Percentiles rank a stretch among this genome's conserved stretches.
Conservation (phyloP, 2,888 invertebrate genomes). For the Lordiphosa andalusiaca region DNA sequence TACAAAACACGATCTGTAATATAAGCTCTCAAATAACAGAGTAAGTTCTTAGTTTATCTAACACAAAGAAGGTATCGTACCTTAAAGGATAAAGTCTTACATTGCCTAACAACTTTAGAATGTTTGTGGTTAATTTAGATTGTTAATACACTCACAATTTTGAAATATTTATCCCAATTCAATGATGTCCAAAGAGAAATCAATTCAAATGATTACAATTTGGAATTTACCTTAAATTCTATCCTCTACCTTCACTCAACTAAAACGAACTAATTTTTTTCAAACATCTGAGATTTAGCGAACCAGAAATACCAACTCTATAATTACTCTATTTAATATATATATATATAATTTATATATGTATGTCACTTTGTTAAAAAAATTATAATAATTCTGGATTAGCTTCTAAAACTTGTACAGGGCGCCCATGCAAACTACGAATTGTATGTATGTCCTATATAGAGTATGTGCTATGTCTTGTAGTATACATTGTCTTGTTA, state of each 20-base stretch:
- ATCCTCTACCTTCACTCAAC: background rate
- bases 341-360: constrained; percentile 17
- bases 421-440: constrained; percentile 53
- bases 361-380: constrained; percentile 55
- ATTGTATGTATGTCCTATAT: constrained; percentile 51
- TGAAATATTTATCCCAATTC: too few species aligned
- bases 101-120: too few species aligned
- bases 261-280: constrained; percentile 5
- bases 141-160: too few species aligned
- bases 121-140: too few species aligned
- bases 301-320: constrained; percentile 5
- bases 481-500: constrained; percentile 74
- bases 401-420: constrained; percentile 73
- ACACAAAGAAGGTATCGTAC: too few species aligned
- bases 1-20: too few species aligned
- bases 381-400: constrained; percentile 45
- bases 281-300: constrained; percentile 1
- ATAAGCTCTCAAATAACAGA: too few species aligned
- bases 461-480: constrained; percentile 74
- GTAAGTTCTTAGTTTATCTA: too few species aligned
- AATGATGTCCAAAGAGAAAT: too few species aligned
- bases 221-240: background rate
- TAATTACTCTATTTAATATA: constrained; percentile 14
- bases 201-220: too few species aligned
- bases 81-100: too few species aligned